A percentile compares a stretch with the other conserved stretches of the same genome.
Conservation (phyloP, 2,113 vertebrate genomes). For the Platysternon megacephalum region DNA sequence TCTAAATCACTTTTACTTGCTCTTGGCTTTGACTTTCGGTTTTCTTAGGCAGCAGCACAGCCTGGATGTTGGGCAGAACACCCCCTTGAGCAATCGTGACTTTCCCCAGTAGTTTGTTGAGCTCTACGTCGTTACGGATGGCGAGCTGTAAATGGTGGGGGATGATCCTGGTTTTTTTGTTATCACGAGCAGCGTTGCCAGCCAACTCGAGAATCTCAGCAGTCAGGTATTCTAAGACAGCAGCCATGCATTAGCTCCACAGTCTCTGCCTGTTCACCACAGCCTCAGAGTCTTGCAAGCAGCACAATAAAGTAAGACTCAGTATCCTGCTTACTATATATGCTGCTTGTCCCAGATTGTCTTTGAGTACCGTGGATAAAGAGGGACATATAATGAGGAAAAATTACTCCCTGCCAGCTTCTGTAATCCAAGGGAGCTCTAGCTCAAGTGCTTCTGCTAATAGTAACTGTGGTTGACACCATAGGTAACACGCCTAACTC, state of each 20-base stretch:
- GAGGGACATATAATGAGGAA: not conserved
- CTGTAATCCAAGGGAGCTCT: not conserved
- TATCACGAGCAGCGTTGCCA: slow-evolving; percentile 90
- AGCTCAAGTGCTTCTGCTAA: not conserved
- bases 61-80: slow-evolving; percentile 87
- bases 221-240: slow-evolving; percentile 77
- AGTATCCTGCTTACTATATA: not conserved
- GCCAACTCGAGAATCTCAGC: slow-evolving; percentile 84
- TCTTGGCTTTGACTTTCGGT: slow-evolving; percentile 68
- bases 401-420: not conserved
- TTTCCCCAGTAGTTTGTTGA: slow-evolving; percentile 89
- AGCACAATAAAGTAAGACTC: not conserved
- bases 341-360: not conserved
- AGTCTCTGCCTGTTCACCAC: too few species aligned
- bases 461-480: not conserved
- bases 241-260: slow-evolving; percentile 56
- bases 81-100: slow-evolving; percentile 86
- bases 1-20: not conserved
- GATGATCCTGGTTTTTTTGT: slow-evolving; percentile 97
- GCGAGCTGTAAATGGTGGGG: slow-evolving; percentile 93
- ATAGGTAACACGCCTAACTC: not conserved
- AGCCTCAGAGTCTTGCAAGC: too few species aligned
- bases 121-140: slow-evolving; percentile 91
- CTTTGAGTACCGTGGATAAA: not conserved
- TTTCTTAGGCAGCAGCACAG: slow-evolving; percentile 84